A percentile compares a stretch with the other conserved stretches of the same genome.
Conservation (phyloP, 2,888 invertebrate genomes). For the Metallyticus violacea region DNA sequence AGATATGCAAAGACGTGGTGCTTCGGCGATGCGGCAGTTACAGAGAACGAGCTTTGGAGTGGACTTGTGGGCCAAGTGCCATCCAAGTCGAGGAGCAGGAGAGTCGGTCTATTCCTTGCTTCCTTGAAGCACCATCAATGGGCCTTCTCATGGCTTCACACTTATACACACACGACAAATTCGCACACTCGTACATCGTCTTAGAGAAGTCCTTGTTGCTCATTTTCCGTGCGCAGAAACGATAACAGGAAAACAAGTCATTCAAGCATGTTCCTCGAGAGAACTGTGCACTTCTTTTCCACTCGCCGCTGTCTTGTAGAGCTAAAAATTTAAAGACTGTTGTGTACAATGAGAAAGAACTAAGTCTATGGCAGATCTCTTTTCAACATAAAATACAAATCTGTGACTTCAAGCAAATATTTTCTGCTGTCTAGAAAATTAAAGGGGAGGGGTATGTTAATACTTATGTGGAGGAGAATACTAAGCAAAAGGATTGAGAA, state of each 20-base stretch:
- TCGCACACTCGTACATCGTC: not conserved
- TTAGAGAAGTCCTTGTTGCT: not conserved
- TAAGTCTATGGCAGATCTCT: too few relatives aligned
- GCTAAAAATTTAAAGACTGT: not conserved
- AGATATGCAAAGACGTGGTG: not conserved
- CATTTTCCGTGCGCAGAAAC: not conserved
- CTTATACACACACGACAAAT: not conserved
- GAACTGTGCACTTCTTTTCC: not conserved
- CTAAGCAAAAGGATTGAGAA: too few relatives aligned
- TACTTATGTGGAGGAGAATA: too few relatives aligned
- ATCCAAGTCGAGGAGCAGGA: not conserved
- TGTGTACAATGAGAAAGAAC: too few relatives aligned
- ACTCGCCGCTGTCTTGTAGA: not conserved
- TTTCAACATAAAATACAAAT: too few relatives aligned
- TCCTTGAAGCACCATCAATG: conserved; percentile 11
- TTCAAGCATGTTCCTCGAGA: not conserved
- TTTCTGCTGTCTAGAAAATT: too few relatives aligned
- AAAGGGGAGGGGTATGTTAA: too few relatives aligned
- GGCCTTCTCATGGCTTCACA: conserved; percentile 2
- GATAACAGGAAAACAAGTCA: not conserved
- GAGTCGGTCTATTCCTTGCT: conserved; percentile 4
- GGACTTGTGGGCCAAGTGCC: conserved; percentile 4
- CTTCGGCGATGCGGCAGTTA: not conserved
- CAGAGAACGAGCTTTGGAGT: not conserved
- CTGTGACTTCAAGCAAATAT: too few relatives aligned